phyloP scores from a whole-genome alignment of 1,140 invertebrate species.

The Drosophila sulfurigaster region DNA sequence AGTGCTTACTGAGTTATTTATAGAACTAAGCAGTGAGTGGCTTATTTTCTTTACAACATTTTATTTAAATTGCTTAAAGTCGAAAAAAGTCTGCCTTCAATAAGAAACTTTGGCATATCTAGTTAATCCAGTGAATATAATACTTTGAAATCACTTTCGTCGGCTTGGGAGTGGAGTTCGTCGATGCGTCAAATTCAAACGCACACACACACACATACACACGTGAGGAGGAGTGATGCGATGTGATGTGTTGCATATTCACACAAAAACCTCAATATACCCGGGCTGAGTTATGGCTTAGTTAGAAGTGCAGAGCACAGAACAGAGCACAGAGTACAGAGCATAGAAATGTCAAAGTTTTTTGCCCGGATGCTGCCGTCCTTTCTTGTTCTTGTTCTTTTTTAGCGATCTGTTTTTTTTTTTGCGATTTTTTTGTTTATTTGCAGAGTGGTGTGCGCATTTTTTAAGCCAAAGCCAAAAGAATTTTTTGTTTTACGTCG shows the following conservation, averaged over 20 bases:
- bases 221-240: too few species aligned
- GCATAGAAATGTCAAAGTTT: conserved; percentile 54
- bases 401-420: background rate
- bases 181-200: background rate
- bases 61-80: too few species aligned
- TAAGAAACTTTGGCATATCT: too few species aligned
- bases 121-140: too few species aligned
- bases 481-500: background rate
- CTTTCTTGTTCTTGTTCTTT: conserved; percentile 10
- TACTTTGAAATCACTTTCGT: too few species aligned
- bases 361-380: conserved; percentile 23
- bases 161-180: background rate
- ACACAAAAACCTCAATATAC: conserved; percentile 20
- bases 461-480: conserved; percentile 34
- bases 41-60: too few species aligned
- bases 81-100: too few species aligned
- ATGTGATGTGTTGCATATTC: conserved; percentile 17
- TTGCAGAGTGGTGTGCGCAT: conserved; percentile 31
- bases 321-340: conserved; percentile 11
- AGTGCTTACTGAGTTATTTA: too few species aligned
- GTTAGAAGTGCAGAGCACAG: conserved; percentile 30
- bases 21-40: too few species aligned
- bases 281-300: conserved; percentile 29
- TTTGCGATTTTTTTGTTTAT: background rate
- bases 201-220: too few species aligned